Evolutionary conservation across 2,113 vertebrate species (phyloP).

Genomic region (Callocephalon fimbriatum): DNA sequence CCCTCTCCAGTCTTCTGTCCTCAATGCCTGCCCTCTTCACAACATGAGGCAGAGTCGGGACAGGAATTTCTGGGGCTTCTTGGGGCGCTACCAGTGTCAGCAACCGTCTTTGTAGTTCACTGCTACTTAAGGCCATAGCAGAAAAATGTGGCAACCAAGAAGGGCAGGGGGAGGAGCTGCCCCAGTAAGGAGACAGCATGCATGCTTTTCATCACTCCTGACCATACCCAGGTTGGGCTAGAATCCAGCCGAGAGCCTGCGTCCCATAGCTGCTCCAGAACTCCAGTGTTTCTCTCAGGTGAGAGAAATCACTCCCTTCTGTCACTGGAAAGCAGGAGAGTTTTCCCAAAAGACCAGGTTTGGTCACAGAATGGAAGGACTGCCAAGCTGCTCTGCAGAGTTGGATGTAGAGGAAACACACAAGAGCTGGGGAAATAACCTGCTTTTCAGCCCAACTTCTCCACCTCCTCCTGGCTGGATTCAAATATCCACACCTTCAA

Average conservation of each 20-base stretch:
- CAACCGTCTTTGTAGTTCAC: not conserved
- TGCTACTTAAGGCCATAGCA: not conserved
- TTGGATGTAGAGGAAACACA: not conserved
- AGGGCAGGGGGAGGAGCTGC: not conserved
- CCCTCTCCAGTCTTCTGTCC: not conserved
- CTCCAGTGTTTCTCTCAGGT: not conserved
- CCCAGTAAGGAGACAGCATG: not conserved
- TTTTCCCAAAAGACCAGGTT: not conserved
- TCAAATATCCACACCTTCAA: not conserved
- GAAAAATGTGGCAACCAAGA: not conserved
- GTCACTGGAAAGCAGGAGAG: not conserved
- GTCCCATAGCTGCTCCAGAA: not conserved
- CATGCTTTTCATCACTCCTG: not conserved
- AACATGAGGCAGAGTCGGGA: rapidly evolving
- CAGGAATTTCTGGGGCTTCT: not conserved
- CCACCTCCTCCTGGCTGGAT: not conserved
- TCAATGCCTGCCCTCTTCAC: not conserved
- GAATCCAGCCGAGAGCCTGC: not conserved
- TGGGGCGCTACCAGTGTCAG: not conserved
- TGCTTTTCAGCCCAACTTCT: not conserved
- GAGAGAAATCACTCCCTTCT: not conserved
- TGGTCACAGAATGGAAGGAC: not conserved
- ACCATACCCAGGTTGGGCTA: not conserved
- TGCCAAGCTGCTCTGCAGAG: not conserved
- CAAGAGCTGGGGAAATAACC: not conserved